Conservation (phyloP, 1,140 invertebrate species). For the Pseudomyrmex cubaensis region DNA sequence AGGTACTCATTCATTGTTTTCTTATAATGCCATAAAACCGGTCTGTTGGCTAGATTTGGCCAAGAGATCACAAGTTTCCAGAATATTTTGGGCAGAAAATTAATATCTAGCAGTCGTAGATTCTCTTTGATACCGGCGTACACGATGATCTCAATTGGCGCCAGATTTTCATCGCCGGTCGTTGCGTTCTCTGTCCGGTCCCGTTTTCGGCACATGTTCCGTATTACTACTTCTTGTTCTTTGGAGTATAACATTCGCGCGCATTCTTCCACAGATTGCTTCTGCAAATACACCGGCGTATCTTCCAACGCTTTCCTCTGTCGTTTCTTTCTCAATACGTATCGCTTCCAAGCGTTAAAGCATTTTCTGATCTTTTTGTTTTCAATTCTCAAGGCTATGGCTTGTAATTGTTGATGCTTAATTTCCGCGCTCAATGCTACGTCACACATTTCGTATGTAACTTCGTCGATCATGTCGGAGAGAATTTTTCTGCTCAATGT, state of each 20-base stretch:
- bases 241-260: slow-evolving; percentile 84
- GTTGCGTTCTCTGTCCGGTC: slow-evolving; percentile 1
- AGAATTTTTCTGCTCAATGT: slow-evolving; percentile 65
- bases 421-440: slow-evolving; percentile 72
- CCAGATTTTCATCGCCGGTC: slow-evolving; percentile 17
- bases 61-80: slow-evolving; percentile 90
- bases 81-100: slow-evolving; percentile 83
- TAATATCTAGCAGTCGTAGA: slow-evolving; percentile 68
- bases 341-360: slow-evolving; percentile 84
- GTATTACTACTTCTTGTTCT: slow-evolving; percentile 85
- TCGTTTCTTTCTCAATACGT: slow-evolving; percentile 73
- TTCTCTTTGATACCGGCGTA: slow-evolving; percentile 80
- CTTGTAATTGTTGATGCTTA: slow-evolving; percentile 69
- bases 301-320: slow-evolving; percentile 86
- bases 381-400: slow-evolving; percentile 70
- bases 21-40: slow-evolving; percentile 76
- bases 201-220: slow-evolving; percentile 81
- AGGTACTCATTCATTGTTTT: slow-evolving; percentile 79
- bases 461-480: slow-evolving; percentile 79
- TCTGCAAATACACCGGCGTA: slow-evolving; percentile 87
- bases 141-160: slow-evolving; percentile 76
- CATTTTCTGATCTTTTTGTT: slow-evolving; percentile 82
- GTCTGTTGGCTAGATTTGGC: slow-evolving; percentile 80
- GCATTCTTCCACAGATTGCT: slow-evolving; percentile 84
- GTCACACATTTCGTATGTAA: slow-evolving; percentile 74